Conservation (phyloP, 1,140 invertebrate species). For the Cryptotermes secundus region DNA sequence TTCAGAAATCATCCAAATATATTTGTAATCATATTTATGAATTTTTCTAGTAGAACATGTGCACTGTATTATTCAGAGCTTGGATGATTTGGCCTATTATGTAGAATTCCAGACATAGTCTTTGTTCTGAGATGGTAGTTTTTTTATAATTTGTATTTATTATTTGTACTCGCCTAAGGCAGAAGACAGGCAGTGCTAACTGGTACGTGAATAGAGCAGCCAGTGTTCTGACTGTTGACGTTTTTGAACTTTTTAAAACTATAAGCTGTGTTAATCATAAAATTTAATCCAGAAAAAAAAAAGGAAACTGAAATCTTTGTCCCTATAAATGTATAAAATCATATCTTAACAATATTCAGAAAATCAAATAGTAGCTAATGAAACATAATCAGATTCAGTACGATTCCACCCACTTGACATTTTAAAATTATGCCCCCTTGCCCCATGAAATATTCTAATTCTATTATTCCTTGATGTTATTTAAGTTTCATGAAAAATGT, state of each 20-base stretch:
- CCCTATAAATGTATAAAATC: conserved; percentile 13
- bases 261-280: conserved; percentile 14
- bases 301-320: neutral
- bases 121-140: conserved; percentile 9
- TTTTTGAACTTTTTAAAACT: conserved; percentile 20
- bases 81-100: conserved; percentile 8
- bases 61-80: neutral
- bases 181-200: neutral
- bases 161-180: conserved; percentile 3
- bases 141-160: conserved; percentile 14
- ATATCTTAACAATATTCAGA: conserved; percentile 10
- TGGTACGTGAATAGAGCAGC: neutral
- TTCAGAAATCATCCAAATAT: conserved; percentile 17
- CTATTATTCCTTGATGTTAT: conserved; percentile 14
- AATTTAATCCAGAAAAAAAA: neutral
- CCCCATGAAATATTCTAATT: conserved; percentile 1
- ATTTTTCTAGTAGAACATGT: neutral
- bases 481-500: conserved; percentile 20
- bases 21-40: conserved; percentile 18
- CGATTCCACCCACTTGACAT: neutral
- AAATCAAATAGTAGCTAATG: neutral
- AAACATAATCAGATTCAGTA: conserved; percentile 7
- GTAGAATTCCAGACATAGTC: conserved; percentile 4
- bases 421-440: conserved; percentile 9
- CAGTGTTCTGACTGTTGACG: neutral